phyloP scores from a whole-genome alignment of 2,888 invertebrate genomes.

The Buathra laborator region DNA sequence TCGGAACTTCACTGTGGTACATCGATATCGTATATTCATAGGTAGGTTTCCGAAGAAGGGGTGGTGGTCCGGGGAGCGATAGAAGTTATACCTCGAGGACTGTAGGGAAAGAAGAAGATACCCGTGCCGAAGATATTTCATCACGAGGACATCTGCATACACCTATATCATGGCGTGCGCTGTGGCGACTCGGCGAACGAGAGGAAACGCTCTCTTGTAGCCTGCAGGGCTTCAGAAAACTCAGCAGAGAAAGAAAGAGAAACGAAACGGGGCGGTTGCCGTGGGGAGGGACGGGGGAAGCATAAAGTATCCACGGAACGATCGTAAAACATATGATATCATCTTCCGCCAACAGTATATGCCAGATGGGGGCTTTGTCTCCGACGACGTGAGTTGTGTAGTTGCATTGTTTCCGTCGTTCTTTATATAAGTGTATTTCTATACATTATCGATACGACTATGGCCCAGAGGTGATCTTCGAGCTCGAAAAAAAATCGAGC shows the following conservation, averaged over 20 bases:
- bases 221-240: constrained; percentile 14
- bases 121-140: constrained; percentile 75
- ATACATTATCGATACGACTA: neutral
- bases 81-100: constrained; percentile 52
- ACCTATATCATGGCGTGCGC: constrained; percentile 72
- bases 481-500: neutral
- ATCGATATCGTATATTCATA: constrained; percentile 23
- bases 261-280: constrained; percentile 67
- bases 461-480: constrained; percentile 1
- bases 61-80: constrained; percentile 42
- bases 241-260: constrained; percentile 39
- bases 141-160: constrained; percentile 77
- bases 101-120: constrained; percentile 39
- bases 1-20: neutral
- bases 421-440: constrained; percentile 67
- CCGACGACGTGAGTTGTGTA: constrained; percentile 74
- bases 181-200: constrained; percentile 69
- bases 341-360: constrained; percentile 75
- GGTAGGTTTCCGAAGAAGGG: constrained; percentile 39
- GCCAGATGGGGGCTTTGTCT: constrained; percentile 78
- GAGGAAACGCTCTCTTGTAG: constrained; percentile 68
- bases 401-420: constrained; percentile 80
- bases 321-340: constrained; percentile 82
- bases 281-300: constrained; percentile 72
- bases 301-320: constrained; percentile 80